phyloP scores from a whole-genome alignment of 2,888 invertebrate genomes.

The Leptarthrus brevirostris region DNA sequence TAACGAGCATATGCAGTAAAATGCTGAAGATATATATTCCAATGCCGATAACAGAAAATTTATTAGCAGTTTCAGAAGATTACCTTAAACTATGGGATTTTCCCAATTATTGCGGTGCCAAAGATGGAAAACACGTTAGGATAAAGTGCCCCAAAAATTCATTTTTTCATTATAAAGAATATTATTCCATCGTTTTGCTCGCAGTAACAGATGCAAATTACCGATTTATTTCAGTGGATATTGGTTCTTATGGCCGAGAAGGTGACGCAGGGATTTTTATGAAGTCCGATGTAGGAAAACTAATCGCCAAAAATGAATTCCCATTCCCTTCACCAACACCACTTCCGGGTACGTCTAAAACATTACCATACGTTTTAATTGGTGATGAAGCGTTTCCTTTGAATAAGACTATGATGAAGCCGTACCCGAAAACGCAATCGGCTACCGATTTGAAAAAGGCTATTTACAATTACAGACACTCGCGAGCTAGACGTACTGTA shows the following conservation, averaged over 20 bases:
- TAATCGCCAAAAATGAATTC: too few relatives aligned
- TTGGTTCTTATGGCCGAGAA: not conserved
- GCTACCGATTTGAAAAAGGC: not conserved
- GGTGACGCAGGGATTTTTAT: not conserved
- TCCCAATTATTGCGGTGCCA: conserved; percentile 57
- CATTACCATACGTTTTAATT: not conserved
- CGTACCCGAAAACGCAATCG: not conserved
- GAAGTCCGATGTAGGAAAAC: too few relatives aligned
- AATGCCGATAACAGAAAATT: not conserved
- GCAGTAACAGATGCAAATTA: conserved; percentile 59
- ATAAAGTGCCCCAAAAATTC: too few relatives aligned
- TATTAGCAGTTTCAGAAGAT: too few relatives aligned
- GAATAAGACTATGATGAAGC: not conserved
- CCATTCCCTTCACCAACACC: too few relatives aligned
- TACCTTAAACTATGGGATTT: too few relatives aligned
- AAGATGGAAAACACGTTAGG: conserved; percentile 56
- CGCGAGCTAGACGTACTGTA: not conserved
- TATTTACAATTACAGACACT: not conserved
- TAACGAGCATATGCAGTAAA: not conserved
- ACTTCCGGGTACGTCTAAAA: too few relatives aligned
- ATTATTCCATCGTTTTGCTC: conserved; percentile 56
- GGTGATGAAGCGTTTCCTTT: not conserved
- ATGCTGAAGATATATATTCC: not conserved
- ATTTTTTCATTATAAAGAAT: conserved; percentile 59
- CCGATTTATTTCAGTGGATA: conserved; percentile 11